phyloP scores from a whole-genome alignment of 2,797 vertebrate species.

The Coranthus polyacanthus region DNA sequence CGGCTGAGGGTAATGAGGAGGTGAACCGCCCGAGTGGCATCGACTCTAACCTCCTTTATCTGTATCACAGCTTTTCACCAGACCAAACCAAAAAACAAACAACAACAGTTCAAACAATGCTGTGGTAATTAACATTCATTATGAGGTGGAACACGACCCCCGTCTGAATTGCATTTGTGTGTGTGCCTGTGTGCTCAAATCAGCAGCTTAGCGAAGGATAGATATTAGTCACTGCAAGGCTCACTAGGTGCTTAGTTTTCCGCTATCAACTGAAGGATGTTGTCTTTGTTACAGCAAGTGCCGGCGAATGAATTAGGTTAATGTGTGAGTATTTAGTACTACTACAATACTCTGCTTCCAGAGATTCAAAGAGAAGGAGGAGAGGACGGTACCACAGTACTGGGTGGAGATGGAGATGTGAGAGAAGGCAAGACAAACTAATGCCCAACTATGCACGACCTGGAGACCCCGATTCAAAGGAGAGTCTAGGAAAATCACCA shows the following conservation, averaged over 20 bases:
- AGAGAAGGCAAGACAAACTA: background rate
- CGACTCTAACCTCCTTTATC: conserved; percentile 59
- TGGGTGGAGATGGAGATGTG: background rate
- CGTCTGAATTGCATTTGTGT: conserved; percentile 39
- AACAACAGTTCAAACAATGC: conserved; percentile 62
- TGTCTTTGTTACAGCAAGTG: conserved; percentile 16
- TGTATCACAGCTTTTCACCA: conserved; percentile 71
- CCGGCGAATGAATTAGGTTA: conserved; percentile 1
- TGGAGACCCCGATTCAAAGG: background rate
- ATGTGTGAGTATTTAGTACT: conserved; percentile 19
- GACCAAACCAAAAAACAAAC: conserved; percentile 72
- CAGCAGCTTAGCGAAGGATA: conserved; percentile 9
- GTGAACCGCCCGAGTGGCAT: conserved; percentile 60
- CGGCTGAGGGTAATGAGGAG: conserved; percentile 73
- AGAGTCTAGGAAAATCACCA: no score
- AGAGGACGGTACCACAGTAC: background rate
- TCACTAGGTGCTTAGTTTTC: conserved; percentile 21
- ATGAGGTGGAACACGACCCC: conserved; percentile 71
- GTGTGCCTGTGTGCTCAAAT: conserved; percentile 29
- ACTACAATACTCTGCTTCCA: background rate
- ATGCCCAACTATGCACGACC: background rate
- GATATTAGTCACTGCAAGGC: conserved; percentile 17
- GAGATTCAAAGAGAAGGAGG: background rate
- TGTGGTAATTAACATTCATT: conserved; percentile 75
- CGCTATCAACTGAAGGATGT: conserved; percentile 15